Evolutionary conservation across 2,113 vertebrate species (phyloP), one percentile per base, ranked within the genome.

Genomic region (Hirundichthys speculiger): DNA sequence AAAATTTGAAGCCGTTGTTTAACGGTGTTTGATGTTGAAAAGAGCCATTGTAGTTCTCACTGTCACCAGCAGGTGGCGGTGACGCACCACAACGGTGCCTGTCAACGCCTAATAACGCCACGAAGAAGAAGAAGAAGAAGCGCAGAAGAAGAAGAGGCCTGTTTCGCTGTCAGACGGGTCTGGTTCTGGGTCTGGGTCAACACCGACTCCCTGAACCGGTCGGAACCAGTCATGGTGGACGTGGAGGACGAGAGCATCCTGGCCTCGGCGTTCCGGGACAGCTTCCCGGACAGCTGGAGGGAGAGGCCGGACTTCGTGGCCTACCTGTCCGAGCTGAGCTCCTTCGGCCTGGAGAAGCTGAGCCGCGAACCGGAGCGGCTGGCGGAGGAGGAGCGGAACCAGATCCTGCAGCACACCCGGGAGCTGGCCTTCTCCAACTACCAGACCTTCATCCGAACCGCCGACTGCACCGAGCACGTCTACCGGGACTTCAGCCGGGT

Each of bases 391-490:
- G 96, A 98, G 80, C 89, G 95, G 79, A 93, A 88, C 13, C 94
- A 94, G 86, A 93, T 96, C 68, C 92, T 95, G 47, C 94, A 95
- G 77, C 96, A 96, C 88, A 98, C 97, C 54, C 94, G 95, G 4
- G 95, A 95, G 50, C 68, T 98, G 78, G 97, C 97, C 51, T 98
- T 96, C 90, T 93, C 93, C 79, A 96, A 98, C 91, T 98, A 98
- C 88, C 96, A 97, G 82, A 97, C 95, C 38, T 98, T 98, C 89
- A 98, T 98, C 80, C 95, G 95, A 41, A 96, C 95, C 15, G 97
- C 97, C 0, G 95, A 97, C 85, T 98, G 97, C 92, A 98, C 97
- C 15, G 80, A 95, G 75, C 87, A 92, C 68, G 95, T 95, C 70
- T 95, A 97, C 80, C 90, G 93, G 22, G 95, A 96, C 79, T 98